phyloP scores from a whole-genome alignment of 2,113 vertebrate genomes.

The Oenanthe melanoleuca region DNA sequence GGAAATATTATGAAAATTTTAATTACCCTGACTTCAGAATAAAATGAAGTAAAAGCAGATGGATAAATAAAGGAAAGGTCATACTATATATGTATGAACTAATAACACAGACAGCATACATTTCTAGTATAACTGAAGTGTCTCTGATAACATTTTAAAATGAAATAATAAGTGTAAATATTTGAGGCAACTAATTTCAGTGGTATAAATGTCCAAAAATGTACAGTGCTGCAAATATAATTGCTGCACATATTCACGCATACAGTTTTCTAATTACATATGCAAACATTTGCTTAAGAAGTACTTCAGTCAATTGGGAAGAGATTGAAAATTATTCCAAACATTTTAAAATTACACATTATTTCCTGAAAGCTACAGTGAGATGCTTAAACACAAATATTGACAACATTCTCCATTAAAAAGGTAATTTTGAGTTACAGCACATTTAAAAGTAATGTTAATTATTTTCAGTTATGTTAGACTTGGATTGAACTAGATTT shows the following conservation, averaged over 20 bases:
- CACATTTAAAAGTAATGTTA: not conserved
- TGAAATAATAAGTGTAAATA: not conserved
- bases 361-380: not conserved
- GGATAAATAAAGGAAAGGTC: not conserved
- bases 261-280: slow-evolving; percentile 11
- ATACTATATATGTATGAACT: not conserved
- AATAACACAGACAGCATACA: not conserved
- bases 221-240: not conserved
- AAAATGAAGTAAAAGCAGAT: not conserved
- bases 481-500: not conserved
- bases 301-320: not conserved
- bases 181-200: not conserved
- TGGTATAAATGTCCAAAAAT: not conserved
- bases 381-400: slow-evolving; percentile 11
- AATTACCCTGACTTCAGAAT: not conserved
- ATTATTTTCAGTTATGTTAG: not conserved
- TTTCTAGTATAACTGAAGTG: not conserved
- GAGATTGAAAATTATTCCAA: not conserved
- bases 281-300: slow-evolving; percentile 47
- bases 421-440: not conserved
- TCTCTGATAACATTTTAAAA: not conserved
- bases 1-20: not conserved
- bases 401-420: not conserved
- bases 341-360: not conserved
- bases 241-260: not conserved